Evolutionary conservation across 92 coral and sea anemone genomes (phyloP), one percentile per base, ranked within the genome.

Genomic region (Epizoanthus rinbou): DNA sequence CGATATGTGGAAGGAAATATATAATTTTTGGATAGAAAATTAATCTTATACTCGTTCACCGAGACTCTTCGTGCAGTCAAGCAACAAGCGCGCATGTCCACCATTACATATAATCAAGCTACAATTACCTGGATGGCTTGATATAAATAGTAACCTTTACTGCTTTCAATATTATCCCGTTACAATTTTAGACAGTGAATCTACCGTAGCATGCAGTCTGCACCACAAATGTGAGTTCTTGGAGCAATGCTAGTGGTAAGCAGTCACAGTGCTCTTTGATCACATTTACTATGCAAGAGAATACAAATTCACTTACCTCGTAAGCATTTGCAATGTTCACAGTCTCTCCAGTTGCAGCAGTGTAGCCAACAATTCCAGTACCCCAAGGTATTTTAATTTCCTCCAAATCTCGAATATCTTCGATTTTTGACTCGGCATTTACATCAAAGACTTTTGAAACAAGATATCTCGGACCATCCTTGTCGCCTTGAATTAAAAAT

Each of bases 381-480:
- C 99, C 99, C 85, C 91, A 66, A 31, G 99, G 97, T 81, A 97
- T 92, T 68, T 95, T 92, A 64, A 97, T 94, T 94, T 97, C 99
- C 68, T 94, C 99, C 72, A 94, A 86, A 68, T 89, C 92, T 86
- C 95, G 94, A 76, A 97, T 93, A 76, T 97, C 99, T 84, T 97
- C 98, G 69, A 97, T 91, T 92, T 94, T 94, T 47, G 98, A 94
- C 78, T 97, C 99, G 15, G 99, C 98, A 70, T 97, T 97, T 68
- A 97, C 99, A 86, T 97, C 99, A 76, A 97, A 97, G 76, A 97
- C 99, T 87, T 92, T 94, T 66, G 99, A 97, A 63, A 97, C 98
- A 71, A 97, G 91, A 89, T 75, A 94, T 9, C 99, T 88, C 18
- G 99, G 99, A 68, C 98, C 99, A 18, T 97, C 95, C 80, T 88